Conservation (phyloP, 2,797 vertebrate genomes). For the Protonibea diacanthus region DNA sequence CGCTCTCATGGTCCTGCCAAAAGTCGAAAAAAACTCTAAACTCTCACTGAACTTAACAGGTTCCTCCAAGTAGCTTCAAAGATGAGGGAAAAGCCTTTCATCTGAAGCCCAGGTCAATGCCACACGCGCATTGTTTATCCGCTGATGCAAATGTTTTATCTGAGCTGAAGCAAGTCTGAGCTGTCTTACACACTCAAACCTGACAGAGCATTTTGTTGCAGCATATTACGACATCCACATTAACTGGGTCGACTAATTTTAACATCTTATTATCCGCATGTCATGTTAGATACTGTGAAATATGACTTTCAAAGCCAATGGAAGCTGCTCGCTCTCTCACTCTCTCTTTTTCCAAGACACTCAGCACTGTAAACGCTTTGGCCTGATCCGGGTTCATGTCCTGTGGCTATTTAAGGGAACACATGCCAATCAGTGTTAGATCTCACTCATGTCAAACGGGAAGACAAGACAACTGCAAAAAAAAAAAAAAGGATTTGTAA, state of each 20-base stretch:
- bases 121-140: slow-evolving; percentile 50
- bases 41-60: slow-evolving; percentile 39
- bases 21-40: slow-evolving; percentile 39
- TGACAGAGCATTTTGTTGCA: slow-evolving; percentile 32
- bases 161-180: slow-evolving; percentile 16
- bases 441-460: too few relatives aligned
- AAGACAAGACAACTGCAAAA: too few relatives aligned
- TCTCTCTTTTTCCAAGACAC: not conserved
- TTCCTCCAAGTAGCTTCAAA: slow-evolving; percentile 55
- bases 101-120: slow-evolving; percentile 47
- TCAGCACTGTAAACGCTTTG: not conserved
- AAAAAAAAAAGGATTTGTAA: too few relatives aligned
- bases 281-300: slow-evolving; percentile 10
- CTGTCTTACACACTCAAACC: slow-evolving; percentile 3
- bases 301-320: slow-evolving; percentile 32
- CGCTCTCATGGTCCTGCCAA: slow-evolving; percentile 18
- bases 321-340: not conserved
- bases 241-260: not conserved
- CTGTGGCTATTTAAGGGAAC: not conserved
- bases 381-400: not conserved
- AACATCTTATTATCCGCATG: slow-evolving; percentile 17
- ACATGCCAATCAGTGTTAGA: not conserved
- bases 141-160: slow-evolving; percentile 40
- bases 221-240: not conserved
- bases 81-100: slow-evolving; percentile 54